Evolutionary conservation across 64 coral and sea anemone species (phyloP), one percentile per base, ranked within the genome.

Genomic region (Dendronephthya gigantea): DNA sequence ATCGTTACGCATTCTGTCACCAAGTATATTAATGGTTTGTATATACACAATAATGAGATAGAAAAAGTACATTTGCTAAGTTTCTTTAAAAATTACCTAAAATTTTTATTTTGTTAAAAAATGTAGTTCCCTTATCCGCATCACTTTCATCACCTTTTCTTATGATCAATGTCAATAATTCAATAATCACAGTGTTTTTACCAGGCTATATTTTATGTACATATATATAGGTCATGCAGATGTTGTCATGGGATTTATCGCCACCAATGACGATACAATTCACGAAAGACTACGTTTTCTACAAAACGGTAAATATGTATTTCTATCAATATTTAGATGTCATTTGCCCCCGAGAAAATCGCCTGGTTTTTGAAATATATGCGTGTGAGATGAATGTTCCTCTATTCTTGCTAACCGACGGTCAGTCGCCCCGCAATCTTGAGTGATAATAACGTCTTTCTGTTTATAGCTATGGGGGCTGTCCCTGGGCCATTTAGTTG

Each of bases 1-100:
- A 65, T 91, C 88, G 94, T 98, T 0, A 98, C 93, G 86, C 94
- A 98, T 50, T 98, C 94, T 83, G 89, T 93, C 7, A 98, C 94
- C 33, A 98, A 98, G 34, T 98, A 93, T 27, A 91, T 98, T 89
- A 98, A 98, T 87, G 94, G 94, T 96, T 86, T 51, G 62, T 39
- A 34, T 35, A 79, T 0, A 28, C 30, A 74, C 68, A 35, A 12
- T 17, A 35, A n/a, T n/a, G n/a, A n/a, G n/a, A n/a, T n/a, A n/a
- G n/a, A n/a, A n/a, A n/a, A n/a, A n/a, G n/a, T n/a, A n/a, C n/a
- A n/a, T n/a, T n/a, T n/a, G n/a, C n/a, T n/a, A n/a, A n/a, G n/a
- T n/a, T n/a, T n/a, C n/a, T n/a, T n/a, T n/a, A n/a, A n/a, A n/a
- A n/a, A n/a, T n/a, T n/a, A n/a, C n/a, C n/a, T n/a, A n/a, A n/a